Evolutionary conservation across 2,797 vertebrate species (phyloP), one percentile per base, ranked within the genome.

Genomic region (Thunnus albacares): DNA sequence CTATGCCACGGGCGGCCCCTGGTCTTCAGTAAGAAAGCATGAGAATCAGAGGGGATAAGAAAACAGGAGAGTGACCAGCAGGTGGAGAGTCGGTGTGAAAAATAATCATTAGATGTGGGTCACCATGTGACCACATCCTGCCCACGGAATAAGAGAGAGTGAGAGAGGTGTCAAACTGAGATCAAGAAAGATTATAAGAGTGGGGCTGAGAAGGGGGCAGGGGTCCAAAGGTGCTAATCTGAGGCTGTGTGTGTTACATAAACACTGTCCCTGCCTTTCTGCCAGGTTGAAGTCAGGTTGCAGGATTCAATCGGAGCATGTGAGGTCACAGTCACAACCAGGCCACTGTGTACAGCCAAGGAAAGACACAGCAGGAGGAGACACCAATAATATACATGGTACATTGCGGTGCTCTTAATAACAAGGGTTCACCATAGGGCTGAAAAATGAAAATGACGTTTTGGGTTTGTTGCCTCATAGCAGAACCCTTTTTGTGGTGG

Each of bases 221-320:
- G 53, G 66, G 61, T 71, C 51, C 26, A 75, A 72, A 78, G 75
- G 83, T 80, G 71, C 71, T 86, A 87, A 86, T 89, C 88, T 85
- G 71, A 80, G 60, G 53, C 55, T 73, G 52, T 80, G 57, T 80
- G 66, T 56, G 53, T 80, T 84, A 75, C 59, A 76, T 79, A 87
- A 90, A 87, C 72, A 38, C 60, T 45, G 5, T 71, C 20, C 12
- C 43, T 26, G 62, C 14, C 20, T 74, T 68, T 15, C 60, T 71
- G 75, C 52, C 71, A 73, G 82, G 73, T 71, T 79, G 70, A 82
- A 79, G 69, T 77, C 66, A 71, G 64, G 61, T 66, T 66, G 35
- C 57, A 51, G 15, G 65, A 72, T 73, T 82, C 59, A 75, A 13
- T 75, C 33, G 63, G 71, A 75, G 80, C 73, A 68, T 72, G 43